Conservation (phyloP, 2,888 invertebrate genomes). For the Platyscelio sp. region DNA sequence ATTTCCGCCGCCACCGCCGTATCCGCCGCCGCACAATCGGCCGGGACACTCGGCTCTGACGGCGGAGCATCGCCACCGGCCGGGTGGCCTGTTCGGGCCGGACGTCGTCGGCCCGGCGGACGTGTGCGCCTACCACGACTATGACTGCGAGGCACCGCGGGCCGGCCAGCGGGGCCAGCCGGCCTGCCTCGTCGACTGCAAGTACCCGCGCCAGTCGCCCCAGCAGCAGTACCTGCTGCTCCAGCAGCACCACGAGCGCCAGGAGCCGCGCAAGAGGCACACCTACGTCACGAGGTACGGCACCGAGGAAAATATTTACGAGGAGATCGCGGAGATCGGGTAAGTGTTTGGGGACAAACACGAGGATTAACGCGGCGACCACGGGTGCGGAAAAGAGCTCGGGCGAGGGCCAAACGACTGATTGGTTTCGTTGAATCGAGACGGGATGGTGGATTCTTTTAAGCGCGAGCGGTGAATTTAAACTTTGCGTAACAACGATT, state of each 20-base stretch:
- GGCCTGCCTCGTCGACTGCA: slow-evolving; percentile 45
- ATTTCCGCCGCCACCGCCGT: slow-evolving; percentile 92
- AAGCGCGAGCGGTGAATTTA: no score
- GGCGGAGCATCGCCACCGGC: neutral
- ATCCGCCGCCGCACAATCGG: slow-evolving; percentile 87
- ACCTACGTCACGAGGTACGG: slow-evolving; percentile 93
- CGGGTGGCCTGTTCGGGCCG: neutral
- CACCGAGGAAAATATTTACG: slow-evolving; percentile 94
- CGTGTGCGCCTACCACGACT: slow-evolving; percentile 29
- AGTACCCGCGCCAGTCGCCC: slow-evolving; percentile 22
- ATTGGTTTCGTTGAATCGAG: no score
- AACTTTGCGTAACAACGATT: no score
- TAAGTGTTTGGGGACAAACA: slow-evolving; percentile 62
- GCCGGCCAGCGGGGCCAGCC: slow-evolving; percentile 11
- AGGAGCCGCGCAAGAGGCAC: slow-evolving; percentile 86
- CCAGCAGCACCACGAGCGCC: slow-evolving; percentile 80
- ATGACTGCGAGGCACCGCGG: slow-evolving; percentile 28
- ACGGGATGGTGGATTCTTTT: no score
- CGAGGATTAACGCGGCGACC: no score
- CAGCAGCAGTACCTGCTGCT: slow-evolving; percentile 77
- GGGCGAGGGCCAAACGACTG: no score
- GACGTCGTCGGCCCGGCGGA: slow-evolving; percentile 3
- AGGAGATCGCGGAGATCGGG: slow-evolving; percentile 91
- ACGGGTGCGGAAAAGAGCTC: no score
- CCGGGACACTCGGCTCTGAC: slow-evolving; percentile 24